Conservation (phyloP, 2,113 vertebrate species). For the Gila orcuttii region DNA sequence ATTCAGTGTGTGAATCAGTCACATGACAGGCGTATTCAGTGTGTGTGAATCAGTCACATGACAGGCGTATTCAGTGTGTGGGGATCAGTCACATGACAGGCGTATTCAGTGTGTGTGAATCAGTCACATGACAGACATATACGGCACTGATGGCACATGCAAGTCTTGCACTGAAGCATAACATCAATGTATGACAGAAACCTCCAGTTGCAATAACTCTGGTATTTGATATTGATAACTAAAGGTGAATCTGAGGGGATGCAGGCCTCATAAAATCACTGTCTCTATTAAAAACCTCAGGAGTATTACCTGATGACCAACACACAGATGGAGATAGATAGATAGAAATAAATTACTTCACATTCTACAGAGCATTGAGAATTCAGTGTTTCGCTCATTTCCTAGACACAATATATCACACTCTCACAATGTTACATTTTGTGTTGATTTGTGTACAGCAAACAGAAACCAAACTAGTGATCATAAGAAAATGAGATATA, state of each 20-base stretch:
- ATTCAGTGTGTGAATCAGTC: too few species aligned
- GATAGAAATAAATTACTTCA: too few species aligned
- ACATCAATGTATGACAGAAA: neutral
- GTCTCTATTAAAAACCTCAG: too few species aligned
- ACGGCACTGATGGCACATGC: neutral
- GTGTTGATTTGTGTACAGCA: neutral
- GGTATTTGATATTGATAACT: neutral
- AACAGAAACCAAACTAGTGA: neutral
- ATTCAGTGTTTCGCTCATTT: too few species aligned
- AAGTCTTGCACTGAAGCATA: neutral
- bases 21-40: neutral
- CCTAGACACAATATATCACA: too few species aligned
- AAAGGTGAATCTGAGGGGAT: neutral
- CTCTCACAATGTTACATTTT: neutral
- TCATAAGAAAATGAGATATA: conserved; percentile 46
- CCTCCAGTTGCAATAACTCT: neutral
- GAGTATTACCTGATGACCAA: too few species aligned
- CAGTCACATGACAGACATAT: neutral
- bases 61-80: too few species aligned
- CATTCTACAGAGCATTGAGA: too few species aligned
- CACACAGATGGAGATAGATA: too few species aligned
- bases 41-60: too few species aligned
- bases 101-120: too few species aligned
- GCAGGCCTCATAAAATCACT: neutral
- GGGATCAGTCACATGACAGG: too few species aligned